Base-by-base conservation (phyloP, 2,113 vertebrate species). In the Siphamia tubifer region DNA sequence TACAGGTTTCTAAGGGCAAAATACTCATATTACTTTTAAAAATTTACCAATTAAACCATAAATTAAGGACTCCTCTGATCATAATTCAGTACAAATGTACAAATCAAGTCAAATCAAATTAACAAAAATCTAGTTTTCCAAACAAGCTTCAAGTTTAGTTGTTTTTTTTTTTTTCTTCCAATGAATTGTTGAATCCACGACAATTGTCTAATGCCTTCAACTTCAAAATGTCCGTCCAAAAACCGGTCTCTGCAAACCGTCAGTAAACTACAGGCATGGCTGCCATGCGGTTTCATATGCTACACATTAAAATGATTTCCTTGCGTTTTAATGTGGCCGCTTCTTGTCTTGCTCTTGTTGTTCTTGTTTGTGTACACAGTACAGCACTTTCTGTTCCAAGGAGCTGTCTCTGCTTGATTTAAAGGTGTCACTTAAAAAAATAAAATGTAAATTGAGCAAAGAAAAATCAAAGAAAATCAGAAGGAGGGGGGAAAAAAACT, bases 201-300 rank as follows among this genome's bases (percentile, higher is more conserved):
- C 20, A 73, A 79, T 45, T 78, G 69, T 61, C 48, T 63, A 75
- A 82, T 78, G 44, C 36, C 60, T 80, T 68, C 36, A 43, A 56
- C 43, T 76, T 72, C 51, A 53, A 72, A 81, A 67, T 56, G 71
- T 83, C 70, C 51, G 24, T 77, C 53, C 62, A 64, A 68, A 68
- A 82, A 60, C 85, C 76, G 39, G 40, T 70, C 52, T 73, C 56
- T 75, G 83, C 68, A 60, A 31, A 30, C 68, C 56, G 54, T 70
- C 27, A 68, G 43, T 83, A 79, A 83, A 81, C 85, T 92, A 91
- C 88, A 93, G 94, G 94, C 94, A 94, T 91, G 93, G 93, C 91
- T 81, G 95, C 94, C 94, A 92, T 91, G 94, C 90, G 93, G 93
- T 91, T 94, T 94, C 91, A 90, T 90, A 93, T 93, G 93, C 94